Evolutionary conservation across 2,797 vertebrate species (phyloP), one percentile per base, ranked within the genome.

Genomic region (Coregonus sp.): DNA sequence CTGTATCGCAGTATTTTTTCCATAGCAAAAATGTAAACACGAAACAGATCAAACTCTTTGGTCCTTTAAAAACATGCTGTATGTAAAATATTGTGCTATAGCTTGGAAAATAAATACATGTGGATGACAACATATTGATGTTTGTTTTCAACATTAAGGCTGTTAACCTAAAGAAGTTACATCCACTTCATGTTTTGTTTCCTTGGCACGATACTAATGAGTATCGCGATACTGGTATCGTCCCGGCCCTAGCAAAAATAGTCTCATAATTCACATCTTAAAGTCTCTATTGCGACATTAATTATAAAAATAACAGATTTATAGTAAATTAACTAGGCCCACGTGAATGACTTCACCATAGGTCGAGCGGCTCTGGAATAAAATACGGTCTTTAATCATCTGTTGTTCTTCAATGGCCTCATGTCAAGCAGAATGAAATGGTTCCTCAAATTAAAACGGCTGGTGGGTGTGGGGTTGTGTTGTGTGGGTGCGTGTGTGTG

Each of bases 271-370:
- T 80, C 78, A 74, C 40, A 78, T 54, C 56, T 75, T 35, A 12
- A 47, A 47, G 40, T 47, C 59, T 76, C 37, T 12, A 73, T 33
- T 79, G 76, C 69, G 68, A 69, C 52, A 74, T 79, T 79, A 77
- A 80, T 81, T 79, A 81, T 51, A 37, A 74, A 56, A 56, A 56
- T 50, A 77, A 65, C 78, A 82, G 86, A 86, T 87, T 84, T 88
- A 84, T 78, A 87, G 72, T 73, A 88, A 89, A 91, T 91, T 77
- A 90, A 91, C 91, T 88, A 90, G 61, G 72, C 70, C 35, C 52
- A 3, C 37, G 71, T 75, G n/a, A 73, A 7, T 7, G 72, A 66
- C 70, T 25, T 20, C 16, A 70, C 40, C 6, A 31, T 73, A 84
- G 87, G 81, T 75, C 80, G 84, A 70, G 75, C 79, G 63, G 83